phyloP scores from a whole-genome alignment of 2,113 vertebrate species.

The Alaudala cheleensis region DNA sequence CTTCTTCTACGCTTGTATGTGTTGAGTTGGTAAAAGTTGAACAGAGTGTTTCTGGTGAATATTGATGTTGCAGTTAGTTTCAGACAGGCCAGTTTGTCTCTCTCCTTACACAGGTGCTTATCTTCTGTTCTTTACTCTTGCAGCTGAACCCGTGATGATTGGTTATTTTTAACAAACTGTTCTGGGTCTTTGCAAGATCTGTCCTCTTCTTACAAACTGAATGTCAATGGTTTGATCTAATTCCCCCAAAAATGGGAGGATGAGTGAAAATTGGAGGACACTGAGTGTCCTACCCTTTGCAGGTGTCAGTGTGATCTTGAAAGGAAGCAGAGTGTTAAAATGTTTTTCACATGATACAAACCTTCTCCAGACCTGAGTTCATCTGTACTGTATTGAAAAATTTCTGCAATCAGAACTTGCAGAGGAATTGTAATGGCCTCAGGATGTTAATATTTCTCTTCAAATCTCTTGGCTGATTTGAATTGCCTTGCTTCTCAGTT shows the following conservation, averaged over 20 bases:
- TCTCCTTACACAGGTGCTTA: background rate
- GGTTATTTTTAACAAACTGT: background rate
- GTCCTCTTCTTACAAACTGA: background rate
- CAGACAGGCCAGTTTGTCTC: background rate
- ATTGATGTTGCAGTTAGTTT: background rate
- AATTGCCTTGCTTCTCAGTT: background rate
- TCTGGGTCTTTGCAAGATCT: background rate
- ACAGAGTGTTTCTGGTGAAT: background rate
- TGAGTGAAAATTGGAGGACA: background rate
- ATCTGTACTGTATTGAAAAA: background rate
- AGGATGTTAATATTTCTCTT: background rate
- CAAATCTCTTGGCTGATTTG: background rate
- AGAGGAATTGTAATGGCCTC: slow-evolving; percentile 10
- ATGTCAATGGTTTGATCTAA: background rate
- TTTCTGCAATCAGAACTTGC: background rate
- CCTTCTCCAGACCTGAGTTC: background rate
- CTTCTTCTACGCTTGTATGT: background rate
- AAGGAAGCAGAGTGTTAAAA: background rate
- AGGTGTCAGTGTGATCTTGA: background rate
- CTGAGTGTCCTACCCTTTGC: background rate
- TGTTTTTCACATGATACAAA: background rate
- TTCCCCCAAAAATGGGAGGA: background rate
- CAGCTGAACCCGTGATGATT: background rate
- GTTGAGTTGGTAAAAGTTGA: background rate
- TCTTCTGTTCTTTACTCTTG: slow-evolving; percentile 16